Evolutionary conservation across 2,888 invertebrate species (phyloP).

Genomic region (Spilarctia lutea): DNA sequence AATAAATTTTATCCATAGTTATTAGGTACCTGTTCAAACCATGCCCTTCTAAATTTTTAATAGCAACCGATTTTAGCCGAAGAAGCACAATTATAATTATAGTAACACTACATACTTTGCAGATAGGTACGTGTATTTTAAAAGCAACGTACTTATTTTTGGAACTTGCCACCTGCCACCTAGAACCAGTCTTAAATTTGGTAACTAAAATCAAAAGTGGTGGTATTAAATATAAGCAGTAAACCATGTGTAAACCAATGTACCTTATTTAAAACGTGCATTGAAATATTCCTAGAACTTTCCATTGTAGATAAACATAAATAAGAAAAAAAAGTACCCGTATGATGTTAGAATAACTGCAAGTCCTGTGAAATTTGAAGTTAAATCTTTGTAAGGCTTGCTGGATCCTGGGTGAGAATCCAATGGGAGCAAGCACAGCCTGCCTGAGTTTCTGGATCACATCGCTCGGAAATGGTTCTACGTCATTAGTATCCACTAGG

Average conservation of each 20-base stretch:
- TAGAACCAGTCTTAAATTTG: background rate
- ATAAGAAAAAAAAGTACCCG: slow-evolving; percentile 51
- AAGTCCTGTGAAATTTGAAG: slow-evolving; percentile 75
- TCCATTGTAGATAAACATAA: background rate
- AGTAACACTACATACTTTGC: too few relatives aligned
- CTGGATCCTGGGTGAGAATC: slow-evolving; percentile 68
- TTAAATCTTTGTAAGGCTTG: slow-evolving; percentile 70
- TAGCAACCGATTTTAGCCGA: too few relatives aligned
- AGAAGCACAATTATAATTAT: too few relatives aligned
- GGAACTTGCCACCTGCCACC: background rate
- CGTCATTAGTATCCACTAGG: slow-evolving; percentile 66
- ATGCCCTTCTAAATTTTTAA: too few relatives aligned
- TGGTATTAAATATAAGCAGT: background rate
- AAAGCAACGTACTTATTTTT: background rate
- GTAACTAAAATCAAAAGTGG: background rate
- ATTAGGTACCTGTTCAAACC: too few relatives aligned
- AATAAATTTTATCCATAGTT: background rate
- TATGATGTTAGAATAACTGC: slow-evolving; percentile 69
- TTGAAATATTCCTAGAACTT: background rate
- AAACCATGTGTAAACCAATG: background rate
- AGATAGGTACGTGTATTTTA: too few relatives aligned
- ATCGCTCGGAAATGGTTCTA: slow-evolving; percentile 67
- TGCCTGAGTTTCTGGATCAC: slow-evolving; percentile 70
- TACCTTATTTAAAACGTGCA: background rate
- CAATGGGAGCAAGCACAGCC: slow-evolving; percentile 64